A percentile compares a stretch with the other conserved stretches of the same genome.
Evolutionary conservation across 2,113 vertebrate genomes (phyloP).

Genomic region (Helogale parvula): DNA sequence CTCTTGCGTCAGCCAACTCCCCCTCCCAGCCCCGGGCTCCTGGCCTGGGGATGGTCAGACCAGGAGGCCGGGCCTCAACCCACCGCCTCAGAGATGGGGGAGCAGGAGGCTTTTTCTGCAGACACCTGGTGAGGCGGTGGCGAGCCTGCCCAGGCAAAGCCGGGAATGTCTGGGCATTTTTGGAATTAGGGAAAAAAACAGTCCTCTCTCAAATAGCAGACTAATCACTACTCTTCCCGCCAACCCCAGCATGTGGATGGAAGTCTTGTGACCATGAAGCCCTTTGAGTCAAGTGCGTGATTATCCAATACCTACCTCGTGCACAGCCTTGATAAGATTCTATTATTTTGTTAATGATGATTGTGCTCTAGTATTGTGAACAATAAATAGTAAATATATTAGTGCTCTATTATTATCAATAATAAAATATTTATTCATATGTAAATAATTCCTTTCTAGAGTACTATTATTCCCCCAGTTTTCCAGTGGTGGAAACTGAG

Average conservation of each 20-base stretch:
- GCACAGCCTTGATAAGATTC: neutral
- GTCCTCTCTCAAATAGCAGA: neutral
- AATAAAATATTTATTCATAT: neutral
- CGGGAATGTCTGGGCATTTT: neutral
- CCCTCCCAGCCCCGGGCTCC: accelerated
- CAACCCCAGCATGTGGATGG: neutral
- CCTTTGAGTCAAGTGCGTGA: neutral
- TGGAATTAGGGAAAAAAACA: neutral
- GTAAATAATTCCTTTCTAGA: neutral
- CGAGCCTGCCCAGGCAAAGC: neutral
- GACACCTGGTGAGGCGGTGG: neutral
- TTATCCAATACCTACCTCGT: too few species aligned
- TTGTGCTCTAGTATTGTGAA: neutral
- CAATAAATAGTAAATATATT: neutral
- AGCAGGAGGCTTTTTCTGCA: neutral
- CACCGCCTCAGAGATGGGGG: neutral
- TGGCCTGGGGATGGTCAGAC: neutral
- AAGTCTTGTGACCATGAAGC: neutral
- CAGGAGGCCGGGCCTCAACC: neutral
- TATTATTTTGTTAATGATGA: neutral
- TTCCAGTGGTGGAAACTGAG: neutral
- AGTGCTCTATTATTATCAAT: neutral
- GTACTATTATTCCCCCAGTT: neutral
- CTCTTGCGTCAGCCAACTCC: neutral
- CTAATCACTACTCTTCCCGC: too few species aligned